Percentiles rank a stretch among this genome's conserved stretches.
Evolutionary conservation across 2,888 invertebrate genomes (phyloP).

Genomic region (Limnephilus lunatus): DNA sequence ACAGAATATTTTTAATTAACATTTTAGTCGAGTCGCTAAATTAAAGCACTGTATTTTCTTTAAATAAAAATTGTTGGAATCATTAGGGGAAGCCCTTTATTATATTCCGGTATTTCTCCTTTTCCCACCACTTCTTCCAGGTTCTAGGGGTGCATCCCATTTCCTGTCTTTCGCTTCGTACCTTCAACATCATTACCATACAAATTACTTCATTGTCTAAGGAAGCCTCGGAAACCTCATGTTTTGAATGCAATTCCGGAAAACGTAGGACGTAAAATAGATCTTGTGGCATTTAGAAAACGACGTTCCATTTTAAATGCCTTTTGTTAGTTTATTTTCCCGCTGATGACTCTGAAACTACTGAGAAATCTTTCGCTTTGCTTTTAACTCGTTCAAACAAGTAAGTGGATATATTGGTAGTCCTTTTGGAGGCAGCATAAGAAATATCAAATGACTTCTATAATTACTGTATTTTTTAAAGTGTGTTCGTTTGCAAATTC

Average conservation of each 20-base stretch:
- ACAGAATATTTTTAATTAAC: background rate
- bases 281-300: background rate
- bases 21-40: background rate
- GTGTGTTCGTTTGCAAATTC: background rate
- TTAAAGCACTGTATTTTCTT: background rate
- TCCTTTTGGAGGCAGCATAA: background rate
- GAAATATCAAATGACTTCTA: too few species aligned
- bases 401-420: background rate
- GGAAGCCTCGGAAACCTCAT: background rate
- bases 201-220: slow-evolving; percentile 8
- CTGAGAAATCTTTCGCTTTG: background rate
- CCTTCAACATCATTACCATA: slow-evolving; percentile 11
- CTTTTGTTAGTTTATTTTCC: background rate
- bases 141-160: slow-evolving; percentile 7
- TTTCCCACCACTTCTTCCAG: background rate
- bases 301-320: background rate
- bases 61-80: background rate
- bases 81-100: background rate
- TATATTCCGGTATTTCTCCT: background rate
- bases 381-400: background rate
- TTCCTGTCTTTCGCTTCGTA: background rate
- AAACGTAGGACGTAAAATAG: background rate
- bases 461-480: too few species aligned
- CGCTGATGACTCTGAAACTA: background rate
- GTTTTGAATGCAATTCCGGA: background rate